Percentiles rank a stretch among this genome's conserved stretches.
Conservation (phyloP, 2,888 invertebrate species). For the Petrolisthes cinctipes region DNA sequence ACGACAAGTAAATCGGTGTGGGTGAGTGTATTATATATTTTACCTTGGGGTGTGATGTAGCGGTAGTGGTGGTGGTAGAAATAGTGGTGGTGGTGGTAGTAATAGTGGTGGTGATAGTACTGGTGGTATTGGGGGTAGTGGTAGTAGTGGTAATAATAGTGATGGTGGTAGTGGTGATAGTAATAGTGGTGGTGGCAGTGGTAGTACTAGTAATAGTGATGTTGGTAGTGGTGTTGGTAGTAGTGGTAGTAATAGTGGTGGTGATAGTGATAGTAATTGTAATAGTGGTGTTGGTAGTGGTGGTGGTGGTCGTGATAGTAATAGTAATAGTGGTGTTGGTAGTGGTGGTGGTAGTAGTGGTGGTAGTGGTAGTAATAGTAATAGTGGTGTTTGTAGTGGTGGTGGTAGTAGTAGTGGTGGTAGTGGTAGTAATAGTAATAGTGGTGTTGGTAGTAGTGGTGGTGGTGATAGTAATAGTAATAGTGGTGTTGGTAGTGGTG, state of each 20-base stretch:
- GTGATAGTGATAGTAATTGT: constrained; percentile 4
- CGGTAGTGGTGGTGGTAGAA: neutral
- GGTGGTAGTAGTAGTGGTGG: neutral
- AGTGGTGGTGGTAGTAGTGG: neutral
- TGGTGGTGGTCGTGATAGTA: neutral
- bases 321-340: neutral
- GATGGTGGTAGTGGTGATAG: neutral
- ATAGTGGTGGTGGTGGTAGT: no score
- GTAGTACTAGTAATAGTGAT: no score
- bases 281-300: no score
- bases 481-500: no score
- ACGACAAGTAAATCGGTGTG: no score
- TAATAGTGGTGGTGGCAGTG: neutral
- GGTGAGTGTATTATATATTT: no score
- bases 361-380: constrained; percentile 10
- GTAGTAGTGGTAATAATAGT: neutral
- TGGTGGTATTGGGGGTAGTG: neutral
- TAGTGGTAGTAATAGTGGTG: no score
- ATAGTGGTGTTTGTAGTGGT: neutral
- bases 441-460: no score
- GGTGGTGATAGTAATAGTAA: no score
- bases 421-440: neutral
- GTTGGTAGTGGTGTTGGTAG: neutral
- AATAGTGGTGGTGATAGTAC: no score
- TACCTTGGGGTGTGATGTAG: neutral